Evolutionary conservation across 2,797 vertebrate species (phyloP), one percentile per base, ranked within the genome.

Genomic region (Myotis daubentonii): DNA sequence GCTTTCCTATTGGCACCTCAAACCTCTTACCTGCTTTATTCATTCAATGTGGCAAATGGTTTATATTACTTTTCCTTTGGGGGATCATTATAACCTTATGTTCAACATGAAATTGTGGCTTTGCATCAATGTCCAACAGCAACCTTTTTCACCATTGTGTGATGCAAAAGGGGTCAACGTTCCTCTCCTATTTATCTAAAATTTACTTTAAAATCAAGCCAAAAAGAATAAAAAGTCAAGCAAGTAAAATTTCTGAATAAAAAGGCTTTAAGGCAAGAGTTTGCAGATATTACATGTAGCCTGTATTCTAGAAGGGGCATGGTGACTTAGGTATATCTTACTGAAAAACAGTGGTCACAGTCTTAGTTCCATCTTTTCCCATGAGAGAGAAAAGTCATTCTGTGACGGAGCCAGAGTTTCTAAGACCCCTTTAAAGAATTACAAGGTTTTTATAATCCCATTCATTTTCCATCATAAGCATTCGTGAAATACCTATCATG

Each of bases 391-490:
- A 36, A 75, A 36, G 2, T 33, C 57, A 41, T 82, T 57, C 30
- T n/a, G 9, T 87, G 47, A 23, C 23, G 15, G 15, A 51, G 3
- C 57, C 53, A 84, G 53, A 57, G 30, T 60, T 92, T 83, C 57
- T 80, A 65, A 68, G 49, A 78, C 30, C 6, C 47, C 78, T 62
- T 92, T 60, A 38, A 82, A 33, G 22, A 88, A 68, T 38, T 87
- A 20, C 16, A 80, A 89, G 22, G 8, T n/a, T 89, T 89, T 71
- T 79, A 53, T 71, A 71, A 49, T 41, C 6, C 38, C 65, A 44
- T 86, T 91, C 38, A 89, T 84, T 87, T 93, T 55, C 66, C n/a
- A 36, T 74, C 30, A 66, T 44, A 87, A 60, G 16, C 36, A n/a
- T 87, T 75, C 60, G 28, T 66, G 17, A 80, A 95, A 20, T 6